Base-by-base conservation (phyloP, 1,140 invertebrate species). In the Drosophila nikananu region DNA sequence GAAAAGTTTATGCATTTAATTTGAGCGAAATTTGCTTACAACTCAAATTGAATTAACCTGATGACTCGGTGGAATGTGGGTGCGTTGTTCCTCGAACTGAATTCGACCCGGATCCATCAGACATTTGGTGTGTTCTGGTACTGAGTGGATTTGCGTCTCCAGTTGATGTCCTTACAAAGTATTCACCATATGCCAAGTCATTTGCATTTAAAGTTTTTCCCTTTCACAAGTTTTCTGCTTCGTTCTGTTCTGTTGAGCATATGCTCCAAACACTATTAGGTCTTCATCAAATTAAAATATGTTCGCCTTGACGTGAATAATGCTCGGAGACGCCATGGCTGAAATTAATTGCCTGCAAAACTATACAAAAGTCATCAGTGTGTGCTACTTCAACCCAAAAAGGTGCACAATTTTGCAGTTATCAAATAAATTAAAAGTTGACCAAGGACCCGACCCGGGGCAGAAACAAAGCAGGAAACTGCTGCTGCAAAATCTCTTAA, bases 21-120 rank as follows among this genome's bases (percentile, higher is more conserved):
- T 87, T 87, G 83, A 70, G 65, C 67, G 46, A 80, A 86, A 86
- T 86, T 83, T 86, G 80, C 83, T 80, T 86, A 87, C 81, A 86
- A 86, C 71, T 89, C 80, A 77, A 86, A 87, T 80, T 87, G 77
- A 86, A 86, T 87, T 89, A 86, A 83, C 83, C 80, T 87, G 83
- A 87, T 87, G 76, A 73, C 74, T 70, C 74, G 44, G 23, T 57
- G 64, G 64, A 70, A 77, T 62, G 57, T 44, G 39, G 44, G 42
- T 21, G 42, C 12, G 25, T 13, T 54, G 62, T 54, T 78, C 58
- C 52, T 1, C 12, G 41, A 39, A 35, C 15, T 19, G 32, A 17
- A 39, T 79, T 62, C 76, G 35, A 27, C 52, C 39, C 9, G 23
- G 48, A 51, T 51, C 21, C 23, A 25, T n/a, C 23, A 42, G 12